Base-by-base conservation (phyloP, 2,888 invertebrate genomes). In the Scelioninae gen. 2 region DNA sequence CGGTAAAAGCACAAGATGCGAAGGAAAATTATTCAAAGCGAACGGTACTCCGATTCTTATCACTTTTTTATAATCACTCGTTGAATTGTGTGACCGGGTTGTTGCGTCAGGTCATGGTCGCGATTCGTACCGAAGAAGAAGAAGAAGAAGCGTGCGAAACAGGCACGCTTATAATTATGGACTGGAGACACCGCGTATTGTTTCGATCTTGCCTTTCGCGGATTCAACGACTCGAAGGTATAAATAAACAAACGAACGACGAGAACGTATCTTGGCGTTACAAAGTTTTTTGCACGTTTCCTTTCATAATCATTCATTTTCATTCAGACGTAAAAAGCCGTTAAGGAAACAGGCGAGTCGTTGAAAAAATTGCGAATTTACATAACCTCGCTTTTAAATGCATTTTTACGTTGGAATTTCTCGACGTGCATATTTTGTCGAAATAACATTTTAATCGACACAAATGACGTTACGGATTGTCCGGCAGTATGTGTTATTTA, bases 1-100 rank as follows among this genome's bases (percentile, higher is more conserved):
- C 15, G 13, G 6, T 7, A 31, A 9, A 25, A 7, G 6, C 43
- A 57, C 33, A 31, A 43, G 57, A 18, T 41, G 22, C 57, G 22
- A 10, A 13, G 3, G 3, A 4, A 13, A 43, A 55, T 58, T 46
- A 48, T 39, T 60, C 37, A 2, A n/a, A 22, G 58, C 2, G 28
- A 45, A 64, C 50, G 41, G 41, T 52, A 33, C 25, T 11, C 13
- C 10, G 52, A 43, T 63, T 63, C 43, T 18, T 15, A 63, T 63
- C 52, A 6, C 35, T 22, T 28, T 33, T 18, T 31, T 41, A 57
- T 35, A 22, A 4, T 43, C n/a, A n/a, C n/a, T 18, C 10, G 33
- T 33, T 64, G 18, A 55, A 64, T 57, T 39, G 57, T 65, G 39
- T 57, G 55, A 57, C 55, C 64, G 45, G 43, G 50, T 64, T 63